phyloP scores from a whole-genome alignment of 2,888 invertebrate genomes.

The Tricholauxania praeusta region DNA sequence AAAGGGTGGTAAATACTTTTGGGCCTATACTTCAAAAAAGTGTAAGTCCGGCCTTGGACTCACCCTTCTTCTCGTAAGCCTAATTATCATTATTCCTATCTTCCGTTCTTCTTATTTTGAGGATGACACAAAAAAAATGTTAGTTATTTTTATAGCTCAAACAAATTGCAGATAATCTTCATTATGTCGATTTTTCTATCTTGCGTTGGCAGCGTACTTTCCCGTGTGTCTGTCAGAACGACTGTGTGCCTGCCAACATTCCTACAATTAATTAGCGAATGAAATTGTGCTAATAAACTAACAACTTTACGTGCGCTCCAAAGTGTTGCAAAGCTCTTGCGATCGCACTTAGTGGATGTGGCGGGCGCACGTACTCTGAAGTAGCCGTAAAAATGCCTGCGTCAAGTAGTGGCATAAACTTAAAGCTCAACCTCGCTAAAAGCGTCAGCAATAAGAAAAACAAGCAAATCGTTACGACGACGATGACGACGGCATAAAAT shows the following conservation, averaged over 20 bases:
- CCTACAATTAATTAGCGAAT: slow-evolving; percentile 58
- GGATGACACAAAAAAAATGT: too few species aligned
- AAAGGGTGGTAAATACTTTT: too few species aligned
- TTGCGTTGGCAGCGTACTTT: not conserved
- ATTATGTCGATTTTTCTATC: not conserved
- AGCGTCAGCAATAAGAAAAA: not conserved
- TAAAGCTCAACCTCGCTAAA: not conserved
- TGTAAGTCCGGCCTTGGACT: too few species aligned
- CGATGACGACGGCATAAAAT: slow-evolving; percentile 35
- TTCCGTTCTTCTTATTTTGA: too few species aligned
- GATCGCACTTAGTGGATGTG: slow-evolving; percentile 37
- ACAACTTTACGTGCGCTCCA: slow-evolving; percentile 59
- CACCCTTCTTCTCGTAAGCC: too few species aligned
- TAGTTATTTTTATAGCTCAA: too few species aligned
- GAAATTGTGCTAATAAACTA: slow-evolving; percentile 61
- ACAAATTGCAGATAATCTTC: not conserved
- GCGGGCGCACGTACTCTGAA: slow-evolving; percentile 35
- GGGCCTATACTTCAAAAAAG: too few species aligned
- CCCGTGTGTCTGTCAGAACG: not conserved
- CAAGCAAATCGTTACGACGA: not conserved
- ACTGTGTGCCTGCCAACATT: not conserved
- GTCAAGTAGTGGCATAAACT: slow-evolving; percentile 17
- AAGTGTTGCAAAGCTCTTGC: too few species aligned
- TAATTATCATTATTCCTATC: too few species aligned
- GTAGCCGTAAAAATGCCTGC: slow-evolving; percentile 11